Conservation (phyloP, 2,888 invertebrate species). For the Hypselothyrea guttata region DNA sequence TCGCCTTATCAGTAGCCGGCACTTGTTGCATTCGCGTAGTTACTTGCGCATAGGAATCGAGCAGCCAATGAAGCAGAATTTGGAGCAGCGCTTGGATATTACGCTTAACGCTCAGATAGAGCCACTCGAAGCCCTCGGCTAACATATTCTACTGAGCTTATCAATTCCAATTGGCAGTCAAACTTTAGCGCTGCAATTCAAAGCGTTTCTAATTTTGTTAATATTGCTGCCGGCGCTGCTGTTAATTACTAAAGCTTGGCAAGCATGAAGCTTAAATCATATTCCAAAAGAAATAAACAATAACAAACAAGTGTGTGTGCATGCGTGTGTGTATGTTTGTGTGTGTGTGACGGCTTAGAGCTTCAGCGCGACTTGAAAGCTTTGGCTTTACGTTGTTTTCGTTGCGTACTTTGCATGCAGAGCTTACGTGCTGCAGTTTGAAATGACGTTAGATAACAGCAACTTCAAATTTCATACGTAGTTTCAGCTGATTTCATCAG, state of each 20-base stretch:
- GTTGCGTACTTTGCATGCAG: constrained; percentile 31
- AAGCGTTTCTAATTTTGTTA: constrained; percentile 23
- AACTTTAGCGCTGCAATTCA: constrained; percentile 18
- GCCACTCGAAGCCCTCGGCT: constrained; percentile 54
- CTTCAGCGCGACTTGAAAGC: constrained; percentile 20
- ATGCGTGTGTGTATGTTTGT: background rate
- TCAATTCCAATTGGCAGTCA: too few species aligned
- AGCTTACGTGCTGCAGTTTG: constrained; percentile 36
- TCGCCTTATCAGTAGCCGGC: constrained; percentile 8
- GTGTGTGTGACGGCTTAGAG: constrained; percentile 3
- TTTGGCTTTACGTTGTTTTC: constrained; percentile 10
- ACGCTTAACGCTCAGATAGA: constrained; percentile 42
- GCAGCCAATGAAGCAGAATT: constrained; percentile 69
- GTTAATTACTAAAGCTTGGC: constrained; percentile 24
- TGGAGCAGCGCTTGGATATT: constrained; percentile 43
- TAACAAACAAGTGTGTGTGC: background rate
- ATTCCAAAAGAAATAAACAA: constrained; percentile 10
- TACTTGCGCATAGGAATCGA: constrained; percentile 53
- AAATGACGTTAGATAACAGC: constrained; percentile 33
- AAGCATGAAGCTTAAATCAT: background rate
- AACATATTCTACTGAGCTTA: constrained; percentile 58
- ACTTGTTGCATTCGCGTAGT: constrained; percentile 29
- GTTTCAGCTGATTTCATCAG: background rate
- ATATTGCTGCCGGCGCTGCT: constrained; percentile 25
- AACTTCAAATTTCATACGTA: constrained; percentile 8